Evolutionary conservation across 2,113 vertebrate species (phyloP), one percentile per base, ranked within the genome.

Genomic region (Heloderma charlesbogerti): DNA sequence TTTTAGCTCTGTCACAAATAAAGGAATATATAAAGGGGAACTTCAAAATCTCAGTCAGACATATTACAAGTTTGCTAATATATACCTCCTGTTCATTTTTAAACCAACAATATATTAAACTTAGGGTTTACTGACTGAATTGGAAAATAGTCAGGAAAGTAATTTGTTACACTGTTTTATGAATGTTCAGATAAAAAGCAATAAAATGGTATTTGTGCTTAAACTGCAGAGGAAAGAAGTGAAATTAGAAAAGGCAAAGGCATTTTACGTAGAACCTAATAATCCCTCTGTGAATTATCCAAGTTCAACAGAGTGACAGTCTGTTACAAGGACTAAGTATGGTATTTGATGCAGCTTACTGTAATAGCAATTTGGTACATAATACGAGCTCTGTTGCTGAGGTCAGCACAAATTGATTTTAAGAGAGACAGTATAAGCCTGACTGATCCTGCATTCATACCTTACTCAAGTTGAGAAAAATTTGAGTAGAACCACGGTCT

Each of bases 391-490:
- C 83, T 79, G 74, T 86, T 90, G 77, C 87, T 88, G 77, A 71
- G 77, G 77, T 88, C 87, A 88, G 77, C 87, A 79, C 83, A 90
- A 89, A 90, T 54, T 67, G 60, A 86, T 69, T 84, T 90, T 77
- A 45, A 78, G 75, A 84, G 71, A 91, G 54, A 83, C 54, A 74
- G 54, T 29, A 29, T 82, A 87, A 82, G n/a, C 67, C 57, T 67
- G 86, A 83, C n/a, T 75, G 43, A 91, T 88, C 43, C 54, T 77
- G 34, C 82, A 90, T 77, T 78, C 57, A 34, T 85, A 78, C 79
- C 72, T 77, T 77, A 48, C 72, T 48, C 25, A 88, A 67, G 31
- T 48, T 63, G 48, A 84, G 6, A 77, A 88, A 84, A 87, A 77
- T 15, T 51, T 12, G 6, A 75, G 57, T 57, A 84, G 2, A 13